These are phyloP conservation scores for Chloebia gouldiae DNA, from an alignment of 2,113 vertebrate genomes.

Conservation along the genomic window DNA sequence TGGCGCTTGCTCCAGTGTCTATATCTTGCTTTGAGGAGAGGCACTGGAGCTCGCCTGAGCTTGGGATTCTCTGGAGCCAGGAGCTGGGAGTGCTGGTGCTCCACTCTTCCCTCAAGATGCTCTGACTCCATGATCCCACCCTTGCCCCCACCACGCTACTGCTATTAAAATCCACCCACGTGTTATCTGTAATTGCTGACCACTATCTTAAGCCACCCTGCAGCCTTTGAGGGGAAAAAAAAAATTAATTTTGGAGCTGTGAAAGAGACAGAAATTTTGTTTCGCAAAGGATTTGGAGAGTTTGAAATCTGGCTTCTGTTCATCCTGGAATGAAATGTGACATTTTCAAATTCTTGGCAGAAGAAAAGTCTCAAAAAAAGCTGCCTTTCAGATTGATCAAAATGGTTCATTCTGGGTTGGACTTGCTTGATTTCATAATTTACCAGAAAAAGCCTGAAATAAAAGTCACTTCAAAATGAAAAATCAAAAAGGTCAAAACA, in stretches of 20 bases:
- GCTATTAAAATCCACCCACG: neutral
- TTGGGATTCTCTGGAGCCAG: constrained; percentile 3
- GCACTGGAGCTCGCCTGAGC: neutral
- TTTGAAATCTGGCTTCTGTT: constrained; percentile 55
- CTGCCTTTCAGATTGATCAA: constrained; percentile 51
- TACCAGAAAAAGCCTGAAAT: neutral
- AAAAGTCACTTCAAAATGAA: neutral
- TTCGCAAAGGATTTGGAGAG: constrained; percentile 36
- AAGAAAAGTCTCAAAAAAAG: constrained; percentile 53
- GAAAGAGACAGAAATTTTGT: constrained; percentile 43
- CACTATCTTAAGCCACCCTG: constrained; percentile 24
- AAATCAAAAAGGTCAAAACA: constrained; percentile 13
- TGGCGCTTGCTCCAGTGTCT: neutral
- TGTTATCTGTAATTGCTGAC: constrained; percentile 36
- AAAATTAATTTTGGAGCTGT: constrained; percentile 48
- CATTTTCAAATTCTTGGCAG: constrained; percentile 64
- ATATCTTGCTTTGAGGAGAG: neutral
- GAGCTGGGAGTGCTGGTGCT: neutral
- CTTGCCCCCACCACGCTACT: neutral
- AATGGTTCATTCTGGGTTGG: constrained; percentile 48
- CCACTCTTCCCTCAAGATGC: neutral
- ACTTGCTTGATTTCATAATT: constrained; percentile 44
- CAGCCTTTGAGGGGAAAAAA: neutral
- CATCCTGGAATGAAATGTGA: constrained; percentile 64
- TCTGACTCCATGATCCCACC: fast-evolving